phyloP scores from a whole-genome alignment of 2,797 vertebrate species.

The Melanotaenia pygmaea region DNA sequence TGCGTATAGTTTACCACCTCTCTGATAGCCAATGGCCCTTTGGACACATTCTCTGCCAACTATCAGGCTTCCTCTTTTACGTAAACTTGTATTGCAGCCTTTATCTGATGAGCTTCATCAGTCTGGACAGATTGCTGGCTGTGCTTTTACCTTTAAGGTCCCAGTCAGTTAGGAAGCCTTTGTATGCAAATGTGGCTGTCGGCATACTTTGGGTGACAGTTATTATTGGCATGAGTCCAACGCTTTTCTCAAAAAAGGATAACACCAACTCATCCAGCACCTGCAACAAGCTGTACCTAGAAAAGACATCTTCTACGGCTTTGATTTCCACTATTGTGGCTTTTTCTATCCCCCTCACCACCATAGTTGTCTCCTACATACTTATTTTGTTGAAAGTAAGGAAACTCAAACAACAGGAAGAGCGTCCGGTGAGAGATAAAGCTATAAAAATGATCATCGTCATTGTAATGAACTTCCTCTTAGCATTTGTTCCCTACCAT shows the following conservation, averaged over 20 bases:
- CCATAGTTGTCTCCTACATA: conserved; percentile 71
- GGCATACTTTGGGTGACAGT: conserved; percentile 71
- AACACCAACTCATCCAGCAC: conserved; percentile 35
- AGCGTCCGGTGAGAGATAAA: conserved; percentile 62
- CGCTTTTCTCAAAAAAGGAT: conserved; percentile 59
- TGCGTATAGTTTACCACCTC: conserved; percentile 81
- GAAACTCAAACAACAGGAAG: conserved; percentile 48
- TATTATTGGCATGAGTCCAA: conserved; percentile 67
- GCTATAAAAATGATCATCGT: conserved; percentile 77
- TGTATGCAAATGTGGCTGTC: conserved; percentile 67
- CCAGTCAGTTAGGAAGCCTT: conserved; percentile 60
- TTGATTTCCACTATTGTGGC: conserved; percentile 78
- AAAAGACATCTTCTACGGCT: conserved; percentile 64
- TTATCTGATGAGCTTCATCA: conserved; percentile 82
- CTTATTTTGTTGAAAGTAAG: conserved; percentile 77
- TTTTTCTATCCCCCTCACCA: conserved; percentile 74
- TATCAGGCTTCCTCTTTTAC: conserved; percentile 82
- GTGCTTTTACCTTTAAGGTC: conserved; percentile 71
- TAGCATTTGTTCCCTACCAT: conserved; percentile 82
- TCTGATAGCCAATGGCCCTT: conserved; percentile 75
- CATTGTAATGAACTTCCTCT: conserved; percentile 76
- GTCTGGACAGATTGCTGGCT: conserved; percentile 80
- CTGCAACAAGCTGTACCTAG: conserved; percentile 79
- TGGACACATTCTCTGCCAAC: conserved; percentile 67
- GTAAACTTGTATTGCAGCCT: conserved; percentile 85